Percentiles rank a stretch among this genome's conserved stretches.
These are phyloP conservation scores for Mirounga angustirostris DNA, from an alignment of 2,113 vertebrate species.

Conservation along the genomic window DNA sequence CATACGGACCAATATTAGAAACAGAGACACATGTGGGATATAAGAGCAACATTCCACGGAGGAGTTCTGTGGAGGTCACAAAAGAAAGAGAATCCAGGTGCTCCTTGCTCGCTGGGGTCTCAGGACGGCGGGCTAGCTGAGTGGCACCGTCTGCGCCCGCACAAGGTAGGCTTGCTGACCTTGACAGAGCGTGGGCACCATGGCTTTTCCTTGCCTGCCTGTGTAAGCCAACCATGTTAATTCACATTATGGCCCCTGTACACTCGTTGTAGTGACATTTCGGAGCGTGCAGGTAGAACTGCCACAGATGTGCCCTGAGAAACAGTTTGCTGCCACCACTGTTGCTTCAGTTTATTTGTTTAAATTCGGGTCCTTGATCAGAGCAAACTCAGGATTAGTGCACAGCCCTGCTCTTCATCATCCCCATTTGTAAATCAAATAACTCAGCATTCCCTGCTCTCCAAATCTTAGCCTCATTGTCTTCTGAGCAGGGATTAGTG, in stretches of 20 bases:
- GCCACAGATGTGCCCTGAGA: rapidly evolving
- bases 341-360: neutral
- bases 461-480: neutral
- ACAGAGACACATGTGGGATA: rapidly evolving
- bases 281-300: rapidly evolving
- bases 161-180: neutral
- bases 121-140: neutral
- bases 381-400: neutral
- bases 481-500: neutral
- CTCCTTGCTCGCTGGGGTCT: rapidly evolving
- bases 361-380: neutral
- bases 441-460: neutral
- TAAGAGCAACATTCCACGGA: too few species aligned
- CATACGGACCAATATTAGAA: neutral
- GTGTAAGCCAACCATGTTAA: neutral
- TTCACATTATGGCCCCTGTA: rapidly evolving
- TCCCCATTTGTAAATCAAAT: neutral
- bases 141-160: rapidly evolving
- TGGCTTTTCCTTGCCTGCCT: neutral
- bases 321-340: rapidly evolving
- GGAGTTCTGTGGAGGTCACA: rapidly evolving
- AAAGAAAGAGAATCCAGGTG: rapidly evolving
- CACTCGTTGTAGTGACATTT: rapidly evolving
- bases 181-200: neutral
- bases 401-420: neutral